A percentile compares a stretch with the other conserved stretches of the same genome.
Evolutionary conservation across 2,888 invertebrate genomes (phyloP).

Genomic region (Apotomis turbidana): DNA sequence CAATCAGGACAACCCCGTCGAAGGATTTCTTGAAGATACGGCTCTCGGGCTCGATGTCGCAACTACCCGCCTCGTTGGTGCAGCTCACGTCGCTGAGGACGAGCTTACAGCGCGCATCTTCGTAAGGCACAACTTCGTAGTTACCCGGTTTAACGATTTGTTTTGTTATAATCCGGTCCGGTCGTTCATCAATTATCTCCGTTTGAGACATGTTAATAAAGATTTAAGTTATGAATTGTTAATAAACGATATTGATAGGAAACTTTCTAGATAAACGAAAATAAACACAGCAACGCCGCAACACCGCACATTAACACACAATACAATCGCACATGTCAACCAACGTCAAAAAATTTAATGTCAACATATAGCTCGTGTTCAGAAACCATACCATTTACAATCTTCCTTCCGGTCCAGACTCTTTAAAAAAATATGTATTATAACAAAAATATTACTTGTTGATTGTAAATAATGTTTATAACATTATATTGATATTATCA

Average conservation of each 20-base stretch:
- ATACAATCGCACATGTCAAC: slow-evolving; percentile 2
- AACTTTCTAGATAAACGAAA: not conserved
- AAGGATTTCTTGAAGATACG: slow-evolving; percentile 66
- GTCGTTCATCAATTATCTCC: slow-evolving; percentile 60
- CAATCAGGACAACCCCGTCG: slow-evolving; percentile 77
- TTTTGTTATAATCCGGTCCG: slow-evolving; percentile 71
- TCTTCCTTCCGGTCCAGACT: too few species aligned
- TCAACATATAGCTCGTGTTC: slow-evolving; percentile 5
- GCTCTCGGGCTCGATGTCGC: slow-evolving; percentile 65
- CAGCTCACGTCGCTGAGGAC: slow-evolving; percentile 63
- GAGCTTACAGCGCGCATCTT: slow-evolving; percentile 74
- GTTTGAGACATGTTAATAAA: slow-evolving; percentile 59
- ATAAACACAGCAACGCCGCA: slow-evolving; percentile 9
- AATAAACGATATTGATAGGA: not conserved
- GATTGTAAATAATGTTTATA: too few species aligned
- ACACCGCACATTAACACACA: not conserved
- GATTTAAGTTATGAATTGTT: slow-evolving; percentile 7
- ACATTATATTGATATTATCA: too few species aligned
- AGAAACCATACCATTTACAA: not conserved
- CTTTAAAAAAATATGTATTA: too few species aligned
- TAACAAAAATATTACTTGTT: too few species aligned
- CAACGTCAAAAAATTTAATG: not conserved
- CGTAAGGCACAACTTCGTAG: slow-evolving; percentile 70
- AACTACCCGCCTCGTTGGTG: slow-evolving; percentile 55
- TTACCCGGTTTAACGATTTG: slow-evolving; percentile 69